phyloP scores from a whole-genome alignment of 2,888 invertebrate genomes.

The Scaptomyza reducta region DNA sequence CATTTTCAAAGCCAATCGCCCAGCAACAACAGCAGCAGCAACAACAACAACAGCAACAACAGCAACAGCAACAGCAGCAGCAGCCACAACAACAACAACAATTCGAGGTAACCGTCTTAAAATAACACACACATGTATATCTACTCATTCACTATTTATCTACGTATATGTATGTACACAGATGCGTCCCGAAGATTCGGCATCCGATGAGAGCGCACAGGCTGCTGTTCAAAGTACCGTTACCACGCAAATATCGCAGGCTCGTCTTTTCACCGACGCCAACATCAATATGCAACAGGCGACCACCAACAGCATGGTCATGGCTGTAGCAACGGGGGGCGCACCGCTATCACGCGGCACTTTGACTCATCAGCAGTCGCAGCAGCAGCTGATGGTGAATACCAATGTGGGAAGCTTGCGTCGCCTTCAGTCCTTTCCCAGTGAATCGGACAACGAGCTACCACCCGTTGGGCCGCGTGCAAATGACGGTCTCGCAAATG shows the following conservation, averaged over 20 bases:
- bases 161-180: constrained; percentile 29
- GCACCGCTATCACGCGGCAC: constrained; percentile 27
- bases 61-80: constrained; percentile 45
- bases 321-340: constrained; percentile 51
- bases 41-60: constrained; percentile 57
- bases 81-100: constrained; percentile 4
- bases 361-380: constrained; percentile 57
- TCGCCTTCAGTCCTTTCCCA: constrained; percentile 93
- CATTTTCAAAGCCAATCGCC: constrained; percentile 90
- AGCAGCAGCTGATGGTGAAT: constrained; percentile 72
- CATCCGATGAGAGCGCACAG: constrained; percentile 84
- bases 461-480: constrained; percentile 85
- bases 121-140: constrained; percentile 6
- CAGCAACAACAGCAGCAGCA: constrained; percentile 72
- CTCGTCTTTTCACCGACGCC: constrained; percentile 81
- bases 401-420: constrained; percentile 86
- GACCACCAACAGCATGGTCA: constrained; percentile 82
- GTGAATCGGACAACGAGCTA: constrained; percentile 92
- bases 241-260: constrained; percentile 84
- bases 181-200: constrained; percentile 84
- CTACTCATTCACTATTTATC: not conserved
- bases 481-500: constrained; percentile 45
- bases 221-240: constrained; percentile 84
- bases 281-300: constrained; percentile 72
- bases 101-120: constrained; percentile 73